Base-by-base conservation (phyloP, 1,140 invertebrate genomes). In the Hypothenemus hampei region DNA sequence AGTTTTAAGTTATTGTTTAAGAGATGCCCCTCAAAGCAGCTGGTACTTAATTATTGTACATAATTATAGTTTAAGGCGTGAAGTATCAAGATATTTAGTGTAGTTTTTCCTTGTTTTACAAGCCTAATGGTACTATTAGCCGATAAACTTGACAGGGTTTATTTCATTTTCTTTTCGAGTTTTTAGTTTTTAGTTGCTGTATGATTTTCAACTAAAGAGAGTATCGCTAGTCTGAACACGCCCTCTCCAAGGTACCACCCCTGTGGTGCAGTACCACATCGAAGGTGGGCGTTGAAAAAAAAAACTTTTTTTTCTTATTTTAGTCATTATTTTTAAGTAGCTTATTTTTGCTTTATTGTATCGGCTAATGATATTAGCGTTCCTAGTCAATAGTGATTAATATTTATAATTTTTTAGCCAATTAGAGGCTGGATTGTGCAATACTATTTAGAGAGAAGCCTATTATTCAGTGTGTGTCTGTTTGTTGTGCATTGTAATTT, bases 321-420 rank as follows among this genome's bases (percentile, higher is more conserved):
- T 53, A 53, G 50, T 53, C 39, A 58, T 60, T 65, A 62, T 52
- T 41, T 51, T 64, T 50, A 54, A 57, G 57, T 56, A 53, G 59
- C 51, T 31, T 21, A 23, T 10, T 43, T 23, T 43, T 18, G 33
- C 39, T 35, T 26, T 22, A 26, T 49, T 47, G 49, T 66, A 66
- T 66, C 66, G 64, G 63, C 63, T 66, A 68, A 68, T 68, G 60
- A 65, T 66, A 68, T 66, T n/a, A 56, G 41, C 41, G 59, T 52
- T 55, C 57, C 65, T 67, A 67, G 65, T 67, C 65, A 67, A 57
- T 64, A 58, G 15, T 52, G 45, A 18, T 31, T 44, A 31, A 33
- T 11, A 16, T 45, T 31, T 50, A 29, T 39, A 11, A 16, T 58
- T 22, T 49, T 24, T 33, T n/a, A n/a, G n/a, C n/a, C n/a, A n/a